Conservation (phyloP, 2,113 vertebrate species). For the Macrotus californicus region DNA sequence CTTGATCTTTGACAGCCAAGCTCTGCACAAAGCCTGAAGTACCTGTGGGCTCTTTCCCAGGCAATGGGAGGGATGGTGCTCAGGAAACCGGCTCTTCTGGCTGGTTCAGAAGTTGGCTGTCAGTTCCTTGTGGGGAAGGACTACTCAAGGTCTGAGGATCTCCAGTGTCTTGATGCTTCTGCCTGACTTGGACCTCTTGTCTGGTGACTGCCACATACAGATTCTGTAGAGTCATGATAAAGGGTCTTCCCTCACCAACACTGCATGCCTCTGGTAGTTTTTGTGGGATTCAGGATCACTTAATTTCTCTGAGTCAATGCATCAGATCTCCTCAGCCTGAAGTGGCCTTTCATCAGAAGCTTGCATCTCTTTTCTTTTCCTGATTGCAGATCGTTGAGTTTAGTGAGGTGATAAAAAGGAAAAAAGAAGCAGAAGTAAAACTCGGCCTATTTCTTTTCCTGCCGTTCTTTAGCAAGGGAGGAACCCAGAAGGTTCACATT, state of each 20-base stretch:
- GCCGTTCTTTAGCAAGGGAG: background rate
- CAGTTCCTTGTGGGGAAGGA: background rate
- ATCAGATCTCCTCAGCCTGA: background rate
- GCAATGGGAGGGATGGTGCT: background rate
- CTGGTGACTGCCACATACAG: constrained; percentile 75
- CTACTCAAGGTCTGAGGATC: constrained; percentile 34
- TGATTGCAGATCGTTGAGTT: background rate
- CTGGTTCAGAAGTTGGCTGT: constrained; percentile 10
- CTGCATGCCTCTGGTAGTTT: constrained; percentile 69
- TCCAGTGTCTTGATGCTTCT: constrained; percentile 9
- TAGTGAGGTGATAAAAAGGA: background rate
- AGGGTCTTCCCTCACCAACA: constrained; percentile 40
- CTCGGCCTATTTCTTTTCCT: background rate
- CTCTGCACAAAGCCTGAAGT: constrained; percentile 66
- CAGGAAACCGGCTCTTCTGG: background rate
- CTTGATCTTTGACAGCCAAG: constrained; percentile 66
- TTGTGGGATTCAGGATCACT: constrained; percentile 24
- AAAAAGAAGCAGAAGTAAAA: background rate
- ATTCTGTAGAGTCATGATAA: constrained; percentile 69
- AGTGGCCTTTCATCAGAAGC: background rate
- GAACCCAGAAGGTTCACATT: background rate
- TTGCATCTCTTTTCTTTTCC: constrained; percentile 15
- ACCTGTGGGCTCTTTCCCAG: background rate
- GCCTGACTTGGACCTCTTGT: constrained; percentile 57
- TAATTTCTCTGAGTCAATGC: constrained; percentile 30